These are phyloP conservation scores for Tetragnatha montana DNA, from an alignment of 2,888 invertebrate species.

Conservation along the genomic window DNA sequence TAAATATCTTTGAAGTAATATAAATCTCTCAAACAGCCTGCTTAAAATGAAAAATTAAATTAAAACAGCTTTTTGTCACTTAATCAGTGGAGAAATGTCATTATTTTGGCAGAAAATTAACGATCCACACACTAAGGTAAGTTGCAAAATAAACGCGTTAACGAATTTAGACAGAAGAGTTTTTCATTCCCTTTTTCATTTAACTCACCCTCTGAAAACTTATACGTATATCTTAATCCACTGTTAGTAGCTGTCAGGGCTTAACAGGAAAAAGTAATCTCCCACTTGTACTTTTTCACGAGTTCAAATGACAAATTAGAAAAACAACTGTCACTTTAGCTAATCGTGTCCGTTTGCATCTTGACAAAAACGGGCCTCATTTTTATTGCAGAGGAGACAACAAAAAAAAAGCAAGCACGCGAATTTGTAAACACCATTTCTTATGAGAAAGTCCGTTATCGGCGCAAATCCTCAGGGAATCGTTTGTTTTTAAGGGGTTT, in stretches of 20 bases:
- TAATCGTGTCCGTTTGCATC: conserved; percentile 52
- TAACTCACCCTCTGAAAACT: neutral
- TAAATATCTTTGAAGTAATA: too few species aligned
- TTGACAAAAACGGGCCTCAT: conserved; percentile 56
- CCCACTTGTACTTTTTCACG: conserved; percentile 17
- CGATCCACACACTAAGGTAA: neutral
- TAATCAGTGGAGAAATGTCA: too few species aligned
- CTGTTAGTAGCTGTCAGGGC: conserved; percentile 17
- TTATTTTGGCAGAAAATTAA: neutral
- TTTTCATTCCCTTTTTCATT: neutral
- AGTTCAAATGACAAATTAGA: conserved; percentile 66
- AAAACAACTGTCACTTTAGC: conserved; percentile 48
- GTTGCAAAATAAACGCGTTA: neutral
- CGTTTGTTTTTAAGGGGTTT: conserved; percentile 9
- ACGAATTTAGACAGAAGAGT: neutral
- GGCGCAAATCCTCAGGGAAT: conserved; percentile 50
- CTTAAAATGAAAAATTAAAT: too few species aligned
- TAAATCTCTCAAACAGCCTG: too few species aligned
- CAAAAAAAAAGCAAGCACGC: neutral
- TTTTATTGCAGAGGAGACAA: conserved; percentile 22
- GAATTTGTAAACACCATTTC: conserved; percentile 39
- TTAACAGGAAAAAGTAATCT: conserved; percentile 35
- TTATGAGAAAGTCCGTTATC: conserved; percentile 62
- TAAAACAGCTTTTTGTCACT: too few species aligned
- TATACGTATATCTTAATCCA: conserved; percentile 7